Evolutionary conservation across 1,140 invertebrate species (phyloP).

Genomic region (Drosophila ercepeae): DNA sequence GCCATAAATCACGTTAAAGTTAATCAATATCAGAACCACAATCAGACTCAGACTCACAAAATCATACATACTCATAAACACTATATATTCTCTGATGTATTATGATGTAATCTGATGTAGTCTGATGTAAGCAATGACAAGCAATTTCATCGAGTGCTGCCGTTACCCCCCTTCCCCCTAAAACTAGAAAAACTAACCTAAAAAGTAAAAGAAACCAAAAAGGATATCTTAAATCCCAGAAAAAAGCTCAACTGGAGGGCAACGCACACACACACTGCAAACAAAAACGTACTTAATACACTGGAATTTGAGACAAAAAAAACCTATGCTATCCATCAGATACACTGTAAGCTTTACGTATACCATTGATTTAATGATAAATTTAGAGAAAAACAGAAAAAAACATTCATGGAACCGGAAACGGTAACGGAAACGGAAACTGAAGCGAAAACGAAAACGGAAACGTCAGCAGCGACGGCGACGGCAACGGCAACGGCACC

Average conservation of each 20-base stretch:
- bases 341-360: slow-evolving; percentile 38
- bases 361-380: slow-evolving; percentile 33
- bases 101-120: slow-evolving; percentile 36
- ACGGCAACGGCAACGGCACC: neutral
- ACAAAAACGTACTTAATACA: neutral
- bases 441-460: slow-evolving; percentile 5
- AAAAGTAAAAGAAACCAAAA: neutral
- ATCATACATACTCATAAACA: slow-evolving; percentile 73
- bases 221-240: neutral
- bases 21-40: slow-evolving; percentile 38
- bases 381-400: slow-evolving; percentile 14
- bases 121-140: slow-evolving; percentile 51
- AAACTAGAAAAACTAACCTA: too few relatives aligned
- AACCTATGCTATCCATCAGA: slow-evolving; percentile 19
- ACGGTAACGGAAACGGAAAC: neutral
- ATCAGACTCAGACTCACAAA: slow-evolving; percentile 26
- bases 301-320: slow-evolving; percentile 1
- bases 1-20: slow-evolving; percentile 27
- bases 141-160: slow-evolving; percentile 58
- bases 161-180: neutral
- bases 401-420: slow-evolving; percentile 12
- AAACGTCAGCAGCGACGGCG: neutral
- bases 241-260: slow-evolving; percentile 14
- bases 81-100: slow-evolving; percentile 35
- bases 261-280: slow-evolving; percentile 44